Evolutionary conservation across 2,797 vertebrate genomes (phyloP), one percentile per base, ranked within the genome.

Genomic region (Notoglanidium macrostoma): DNA sequence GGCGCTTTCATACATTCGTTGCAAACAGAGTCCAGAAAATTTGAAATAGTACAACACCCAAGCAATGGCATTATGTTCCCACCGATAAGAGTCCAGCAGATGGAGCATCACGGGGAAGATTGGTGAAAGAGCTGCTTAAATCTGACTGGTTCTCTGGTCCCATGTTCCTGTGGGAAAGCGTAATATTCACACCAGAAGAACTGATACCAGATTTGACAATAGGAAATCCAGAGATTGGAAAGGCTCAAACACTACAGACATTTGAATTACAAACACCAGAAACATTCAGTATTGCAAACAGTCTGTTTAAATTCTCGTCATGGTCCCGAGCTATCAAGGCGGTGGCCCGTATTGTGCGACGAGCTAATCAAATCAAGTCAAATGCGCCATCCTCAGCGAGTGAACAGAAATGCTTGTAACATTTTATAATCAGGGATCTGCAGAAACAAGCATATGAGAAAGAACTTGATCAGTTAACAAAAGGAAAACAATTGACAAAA

Each of bases 11-110:
- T 49, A 49, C 46, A 6, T 49, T 49, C 46, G 9, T 49, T 49
- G 46, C 46, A 49, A 49, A 49, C 46, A 49, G 46, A 49, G 46
- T 49, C 46, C 9, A 49, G 46, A 49, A 49, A 49, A 49, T 49
- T 0, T 3, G 9, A 1, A 9, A 49, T 9, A 70, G 46, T 14
- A 89, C 84, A 14, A 32, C 57, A 17, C 85, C 88, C 10, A 3
- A 46, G 63, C 87, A 89, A 49, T 84, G 85, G 85, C 21, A 10
- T 2, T 87, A 89, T 4, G 23, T 89, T 0, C 40, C 74, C 10
- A 61, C 51, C 15, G 8, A 17, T 78, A 49, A 9, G 46, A 49
- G 4, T 49, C 46, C 5, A 6, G 46, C 46, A 49, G 46, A 49
- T 49, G 46, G 46, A 49, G 46, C 46, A 6, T 49, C 46, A 5